phyloP scores from a whole-genome alignment of 2,888 invertebrate genomes.

The Abrostola tripartita region DNA sequence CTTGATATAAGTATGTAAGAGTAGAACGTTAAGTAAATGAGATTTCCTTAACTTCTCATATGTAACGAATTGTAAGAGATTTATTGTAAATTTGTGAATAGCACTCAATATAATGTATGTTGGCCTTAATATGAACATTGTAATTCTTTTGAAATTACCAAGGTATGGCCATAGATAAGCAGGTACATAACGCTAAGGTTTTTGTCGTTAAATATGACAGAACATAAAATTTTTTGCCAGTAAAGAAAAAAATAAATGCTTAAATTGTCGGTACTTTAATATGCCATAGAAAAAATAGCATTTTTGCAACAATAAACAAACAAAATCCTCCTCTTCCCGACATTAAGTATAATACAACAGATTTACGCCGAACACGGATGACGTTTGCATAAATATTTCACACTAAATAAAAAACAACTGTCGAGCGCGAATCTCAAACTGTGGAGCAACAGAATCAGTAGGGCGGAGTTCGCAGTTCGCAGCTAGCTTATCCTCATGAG shows the following conservation, averaged over 20 bases:
- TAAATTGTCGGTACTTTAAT: neutral
- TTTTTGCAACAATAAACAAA: constrained; percentile 25
- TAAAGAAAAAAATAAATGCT: too few relatives aligned
- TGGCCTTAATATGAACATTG: constrained; percentile 12
- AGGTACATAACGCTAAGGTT: too few relatives aligned
- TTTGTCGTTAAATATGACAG: too few relatives aligned
- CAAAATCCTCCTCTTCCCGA: constrained; percentile 9
- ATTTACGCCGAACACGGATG: constrained; percentile 36
- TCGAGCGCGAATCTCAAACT: constrained; percentile 47
- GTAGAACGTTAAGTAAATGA: constrained; percentile 46
- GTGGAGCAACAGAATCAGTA: constrained; percentile 64
- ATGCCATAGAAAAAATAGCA: neutral
- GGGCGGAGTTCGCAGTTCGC: constrained; percentile 70
- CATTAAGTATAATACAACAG: constrained; percentile 36
- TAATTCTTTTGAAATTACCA: too few relatives aligned
- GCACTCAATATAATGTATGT: constrained; percentile 38
- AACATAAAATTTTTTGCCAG: too few relatives aligned
- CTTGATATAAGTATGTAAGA: constrained; percentile 44
- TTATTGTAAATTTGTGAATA: constrained; percentile 42
- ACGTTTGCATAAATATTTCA: constrained; percentile 51
- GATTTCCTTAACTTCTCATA: constrained; percentile 46
- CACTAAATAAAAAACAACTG: constrained; percentile 52
- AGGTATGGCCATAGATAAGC: too few relatives aligned
- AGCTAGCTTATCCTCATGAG: constrained; percentile 84
- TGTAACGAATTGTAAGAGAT: constrained; percentile 30